Percentiles rank a stretch among this genome's conserved stretches.
These are phyloP conservation scores for Prunella himalayana DNA, from an alignment of 2,113 vertebrate genomes.

Conservation along the genomic window DNA sequence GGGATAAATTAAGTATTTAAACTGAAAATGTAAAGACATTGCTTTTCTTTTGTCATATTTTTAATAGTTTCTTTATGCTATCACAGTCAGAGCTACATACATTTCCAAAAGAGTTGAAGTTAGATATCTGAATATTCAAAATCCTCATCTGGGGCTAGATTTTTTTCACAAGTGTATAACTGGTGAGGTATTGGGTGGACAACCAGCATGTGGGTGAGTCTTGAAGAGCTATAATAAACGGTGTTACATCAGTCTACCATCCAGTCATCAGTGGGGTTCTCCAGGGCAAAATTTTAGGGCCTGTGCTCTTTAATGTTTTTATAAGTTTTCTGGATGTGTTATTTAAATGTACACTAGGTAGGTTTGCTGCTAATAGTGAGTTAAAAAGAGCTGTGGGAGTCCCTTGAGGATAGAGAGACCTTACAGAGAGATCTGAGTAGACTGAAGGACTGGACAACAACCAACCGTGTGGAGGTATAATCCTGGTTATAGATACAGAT, in stretches of 20 bases:
- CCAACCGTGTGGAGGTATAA: fast-evolving
- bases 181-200: neutral
- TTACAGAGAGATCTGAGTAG: neutral
- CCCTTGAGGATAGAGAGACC: neutral
- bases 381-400: neutral
- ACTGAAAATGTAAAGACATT: neutral
- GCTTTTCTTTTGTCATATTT: neutral
- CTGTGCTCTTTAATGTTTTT: neutral
- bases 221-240: neutral
- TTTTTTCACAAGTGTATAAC: neutral
- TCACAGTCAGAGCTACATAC: neutral
- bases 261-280: neutral
- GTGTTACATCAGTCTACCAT: neutral
- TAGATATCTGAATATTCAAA: neutral
- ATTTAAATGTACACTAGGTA: neutral
- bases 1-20: neutral
- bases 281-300: neutral
- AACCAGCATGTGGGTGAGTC: neutral
- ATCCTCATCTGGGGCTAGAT: neutral
- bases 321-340: neutral
- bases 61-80: neutral
- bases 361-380: neutral
- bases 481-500: neutral
- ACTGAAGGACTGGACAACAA: neutral
- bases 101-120: neutral